These are phyloP conservation scores for Nasonia vitripennis DNA, from an alignment of 1,140 invertebrate species.

Conservation along the genomic window DNA sequence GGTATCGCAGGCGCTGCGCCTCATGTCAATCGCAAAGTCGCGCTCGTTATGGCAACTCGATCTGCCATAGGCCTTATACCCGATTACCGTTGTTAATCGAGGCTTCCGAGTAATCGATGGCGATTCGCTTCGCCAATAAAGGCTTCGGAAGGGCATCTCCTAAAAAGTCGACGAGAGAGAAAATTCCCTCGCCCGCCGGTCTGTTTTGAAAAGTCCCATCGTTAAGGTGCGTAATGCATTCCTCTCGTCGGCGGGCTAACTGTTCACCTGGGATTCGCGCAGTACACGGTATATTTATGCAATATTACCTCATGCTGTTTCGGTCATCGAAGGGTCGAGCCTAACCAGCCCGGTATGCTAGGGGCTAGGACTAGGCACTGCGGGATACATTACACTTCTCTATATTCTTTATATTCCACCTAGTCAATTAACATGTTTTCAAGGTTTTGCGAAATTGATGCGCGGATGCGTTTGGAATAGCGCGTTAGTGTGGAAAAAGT, in stretches of 20 bases:
- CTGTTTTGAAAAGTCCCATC: constrained; percentile 38
- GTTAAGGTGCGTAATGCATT: constrained; percentile 37
- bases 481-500: too few relatives aligned
- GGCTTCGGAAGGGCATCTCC: constrained; percentile 28
- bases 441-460: too few relatives aligned
- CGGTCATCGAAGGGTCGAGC: neutral
- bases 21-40: constrained; percentile 41
- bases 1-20: neutral
- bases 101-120: constrained; percentile 56
- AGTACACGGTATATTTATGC: constrained; percentile 20
- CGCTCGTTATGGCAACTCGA: constrained; percentile 64
- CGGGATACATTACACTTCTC: neutral
- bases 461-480: too few relatives aligned
- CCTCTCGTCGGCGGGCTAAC: neutral
- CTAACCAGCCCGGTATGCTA: neutral
- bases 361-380: too few relatives aligned
- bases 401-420: neutral
- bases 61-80: constrained; percentile 60
- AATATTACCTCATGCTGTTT: constrained; percentile 20
- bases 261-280: neutral
- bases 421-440: neutral
- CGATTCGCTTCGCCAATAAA: constrained; percentile 48
- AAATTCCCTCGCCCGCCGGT: neutral
- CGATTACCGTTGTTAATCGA: constrained; percentile 62
- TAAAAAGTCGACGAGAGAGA: constrained; percentile 38